Evolutionary conservation across 2,797 vertebrate genomes (phyloP).

Genomic region (Allobates femoralis): DNA sequence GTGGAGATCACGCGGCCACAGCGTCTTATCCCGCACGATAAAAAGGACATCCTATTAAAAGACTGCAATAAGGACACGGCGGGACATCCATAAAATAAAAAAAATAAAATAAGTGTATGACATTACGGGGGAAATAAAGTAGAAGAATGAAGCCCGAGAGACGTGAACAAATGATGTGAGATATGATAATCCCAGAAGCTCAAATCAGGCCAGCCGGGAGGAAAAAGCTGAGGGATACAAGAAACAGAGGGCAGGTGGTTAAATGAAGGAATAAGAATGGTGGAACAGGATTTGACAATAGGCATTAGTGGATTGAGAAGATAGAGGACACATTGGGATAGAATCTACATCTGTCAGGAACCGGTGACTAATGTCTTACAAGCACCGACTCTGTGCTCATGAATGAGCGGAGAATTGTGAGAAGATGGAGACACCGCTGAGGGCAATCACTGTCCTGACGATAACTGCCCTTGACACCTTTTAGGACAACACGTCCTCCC

Average conservation of each 20-base stretch:
- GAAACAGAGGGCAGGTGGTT: neutral
- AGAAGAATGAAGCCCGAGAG: neutral
- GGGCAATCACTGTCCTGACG: constrained; percentile 23
- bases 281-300: neutral
- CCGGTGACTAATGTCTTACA: neutral
- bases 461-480: constrained; percentile 22
- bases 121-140: neutral
- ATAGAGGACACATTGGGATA: neutral
- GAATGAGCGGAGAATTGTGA: neutral
- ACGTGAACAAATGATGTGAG: neutral
- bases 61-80: too few species aligned
- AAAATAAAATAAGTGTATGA: neutral
- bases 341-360: neutral
- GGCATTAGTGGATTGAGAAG: neutral
- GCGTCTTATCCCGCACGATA: too few species aligned
- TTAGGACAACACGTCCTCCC: neutral
- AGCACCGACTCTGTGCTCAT: neutral
- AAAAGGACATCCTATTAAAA: too few species aligned
- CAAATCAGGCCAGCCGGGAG: neutral
- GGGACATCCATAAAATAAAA: too few species aligned
- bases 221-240: neutral
- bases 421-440: neutral
- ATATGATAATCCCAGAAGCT: neutral
- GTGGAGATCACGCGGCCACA: too few species aligned
- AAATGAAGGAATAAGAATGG: neutral